Conservation (phyloP, 2,797 vertebrate species). For the Clamator glandarius region DNA sequence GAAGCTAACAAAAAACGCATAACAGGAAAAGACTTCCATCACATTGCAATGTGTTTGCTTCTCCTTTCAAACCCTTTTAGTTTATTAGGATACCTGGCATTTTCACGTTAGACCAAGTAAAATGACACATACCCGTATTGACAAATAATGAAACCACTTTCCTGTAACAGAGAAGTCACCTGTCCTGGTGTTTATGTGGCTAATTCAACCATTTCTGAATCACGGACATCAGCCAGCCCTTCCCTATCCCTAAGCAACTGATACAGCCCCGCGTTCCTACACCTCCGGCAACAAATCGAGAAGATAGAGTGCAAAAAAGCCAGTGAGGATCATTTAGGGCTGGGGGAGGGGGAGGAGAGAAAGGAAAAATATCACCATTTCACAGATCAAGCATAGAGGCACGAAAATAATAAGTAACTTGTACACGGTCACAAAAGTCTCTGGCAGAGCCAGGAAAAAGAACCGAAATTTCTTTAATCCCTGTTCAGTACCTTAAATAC, state of each 20-base stretch:
- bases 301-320: conserved; percentile 43
- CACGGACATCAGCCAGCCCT: background rate
- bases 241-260: background rate
- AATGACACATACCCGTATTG: background rate
- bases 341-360: background rate
- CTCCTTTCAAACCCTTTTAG: background rate
- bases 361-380: conserved; percentile 15
- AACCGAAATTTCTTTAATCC: conserved; percentile 58
- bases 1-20: background rate
- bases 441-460: conserved; percentile 45
- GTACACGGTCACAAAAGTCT: conserved; percentile 56
- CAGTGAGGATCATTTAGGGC: conserved; percentile 23
- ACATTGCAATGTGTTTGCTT: background rate
- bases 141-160: background rate
- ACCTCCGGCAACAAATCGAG: conserved; percentile 4
- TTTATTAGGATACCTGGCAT: background rate
- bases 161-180: background rate
- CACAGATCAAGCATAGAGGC: conserved; percentile 62
- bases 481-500: conserved; percentile 63
- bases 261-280: background rate
- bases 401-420: conserved; percentile 53
- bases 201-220: background rate
- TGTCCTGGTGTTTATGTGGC: background rate
- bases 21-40: background rate
- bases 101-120: background rate